Conservation (phyloP, 2,888 invertebrate species). For the Icerya purchasi region DNA sequence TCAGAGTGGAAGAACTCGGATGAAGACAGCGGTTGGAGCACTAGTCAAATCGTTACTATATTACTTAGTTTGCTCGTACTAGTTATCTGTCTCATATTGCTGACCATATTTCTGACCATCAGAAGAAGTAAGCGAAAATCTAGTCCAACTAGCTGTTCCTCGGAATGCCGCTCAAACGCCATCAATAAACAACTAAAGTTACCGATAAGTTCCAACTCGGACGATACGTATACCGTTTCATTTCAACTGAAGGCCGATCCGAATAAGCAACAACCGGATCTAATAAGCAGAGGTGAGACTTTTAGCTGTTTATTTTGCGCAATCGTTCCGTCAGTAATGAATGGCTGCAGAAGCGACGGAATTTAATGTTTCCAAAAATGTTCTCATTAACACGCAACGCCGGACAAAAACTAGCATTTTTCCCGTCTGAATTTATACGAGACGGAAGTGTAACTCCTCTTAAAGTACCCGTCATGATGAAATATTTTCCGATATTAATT, state of each 20-base stretch:
- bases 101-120: slow-evolving; percentile 41
- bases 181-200: slow-evolving; percentile 22
- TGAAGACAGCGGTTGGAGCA: slow-evolving; percentile 38
- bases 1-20: slow-evolving; percentile 10
- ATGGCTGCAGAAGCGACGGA: too few relatives aligned
- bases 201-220: slow-evolving; percentile 22
- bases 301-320: too few relatives aligned
- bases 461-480: too few relatives aligned
- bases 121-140: slow-evolving; percentile 31
- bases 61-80: slow-evolving; percentile 43
- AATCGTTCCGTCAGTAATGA: too few relatives aligned
- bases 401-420: too few relatives aligned
- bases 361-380: too few relatives aligned
- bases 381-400: too few relatives aligned
- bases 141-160: background rate
- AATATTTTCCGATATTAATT: too few relatives aligned
- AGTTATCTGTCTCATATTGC: slow-evolving; percentile 37
- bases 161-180: background rate
- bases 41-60: slow-evolving; percentile 44
- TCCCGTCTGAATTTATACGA: too few relatives aligned
- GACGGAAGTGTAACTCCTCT: too few relatives aligned
- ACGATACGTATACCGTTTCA: slow-evolving; percentile 63
- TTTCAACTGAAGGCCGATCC: slow-evolving; percentile 52
- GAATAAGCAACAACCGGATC: slow-evolving; percentile 45
- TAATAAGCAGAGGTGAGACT: slow-evolving; percentile 42